Base-by-base conservation (phyloP, 2,797 vertebrate genomes). In the Buphagus erythrorhynchus region DNA sequence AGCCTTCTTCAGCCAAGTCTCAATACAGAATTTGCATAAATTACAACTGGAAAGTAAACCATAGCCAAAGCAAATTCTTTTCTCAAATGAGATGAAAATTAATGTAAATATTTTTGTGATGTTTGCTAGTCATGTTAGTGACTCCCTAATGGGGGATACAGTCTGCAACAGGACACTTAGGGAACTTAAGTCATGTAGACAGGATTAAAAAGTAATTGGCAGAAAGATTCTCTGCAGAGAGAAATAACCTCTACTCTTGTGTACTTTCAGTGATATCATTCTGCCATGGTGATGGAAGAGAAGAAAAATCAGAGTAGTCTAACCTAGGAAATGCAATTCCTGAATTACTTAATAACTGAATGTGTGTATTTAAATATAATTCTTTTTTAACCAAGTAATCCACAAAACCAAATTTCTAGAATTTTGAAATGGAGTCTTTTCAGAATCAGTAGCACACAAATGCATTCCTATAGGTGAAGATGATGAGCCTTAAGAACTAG, bases 151-250 rank as follows among this genome's bases (percentile, higher is more conserved):
- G 62, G 43, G 84, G 35, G 49, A 66, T 38, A 9, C 22, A 55
- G 35, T 77, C 28, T 69, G 43, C 45, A 88, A 28, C 10, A 45
- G 71, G 55, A 63, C 33, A 43, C 19, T 72, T 81, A 73, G 67
- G 42, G 51, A 92, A 48, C 43, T 52, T 74, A 29, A n/a, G 29
- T 78, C 42, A 28, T 49, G 55, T 20, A 81, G 16, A 13, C 16
- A 78, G 25, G 66, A 66, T 46, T 62, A 86, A 86, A 88, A 82
- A 54, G 13, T 46, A 92, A 66, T 42, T 76, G 48, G 13, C 33
- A 85, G 33, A 73, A 93, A 77, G 25, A 82, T 84, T 85, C 88
- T 95, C 67, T 79, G 38, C 46, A 82, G 69, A 73, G 78, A 93
- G 51, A 92, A 95, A 87, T 75, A 81, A 68, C 17, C 9, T 83